Evolutionary conservation across 2,888 invertebrate genomes (phyloP).

Genomic region (Conchocele bisecta): DNA sequence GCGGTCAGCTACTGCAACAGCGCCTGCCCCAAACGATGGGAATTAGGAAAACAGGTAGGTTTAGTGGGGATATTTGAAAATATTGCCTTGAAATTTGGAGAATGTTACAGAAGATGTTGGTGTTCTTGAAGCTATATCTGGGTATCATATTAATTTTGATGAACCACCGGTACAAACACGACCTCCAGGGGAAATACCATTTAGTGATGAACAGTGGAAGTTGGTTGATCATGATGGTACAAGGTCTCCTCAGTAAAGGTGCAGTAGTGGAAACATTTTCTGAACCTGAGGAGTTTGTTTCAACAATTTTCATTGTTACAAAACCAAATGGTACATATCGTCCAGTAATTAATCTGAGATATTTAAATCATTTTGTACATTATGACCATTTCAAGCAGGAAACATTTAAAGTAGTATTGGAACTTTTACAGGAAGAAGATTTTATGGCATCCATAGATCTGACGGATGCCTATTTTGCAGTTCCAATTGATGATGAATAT

Average conservation of each 20-base stretch:
- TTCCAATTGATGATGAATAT: slow-evolving; percentile 20
- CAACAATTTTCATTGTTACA: background rate
- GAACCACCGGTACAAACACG: background rate
- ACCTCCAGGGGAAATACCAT: background rate
- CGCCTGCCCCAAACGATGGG: background rate
- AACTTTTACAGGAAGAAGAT: slow-evolving; percentile 25
- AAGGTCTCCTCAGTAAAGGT: background rate
- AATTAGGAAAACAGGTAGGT: background rate
- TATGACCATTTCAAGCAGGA: slow-evolving; percentile 45
- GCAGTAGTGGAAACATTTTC: slow-evolving; percentile 8
- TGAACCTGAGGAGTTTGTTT: slow-evolving; percentile 16
- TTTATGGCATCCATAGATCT: slow-evolving; percentile 21
- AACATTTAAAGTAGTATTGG: slow-evolving; percentile 27
- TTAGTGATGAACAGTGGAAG: background rate
- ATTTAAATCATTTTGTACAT: slow-evolving; percentile 32
- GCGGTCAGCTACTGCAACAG: background rate
- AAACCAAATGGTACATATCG: background rate
- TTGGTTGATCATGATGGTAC: background rate
- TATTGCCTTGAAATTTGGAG: background rate
- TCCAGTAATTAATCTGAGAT: slow-evolving; percentile 12
- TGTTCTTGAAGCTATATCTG: background rate
- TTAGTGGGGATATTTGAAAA: no score
- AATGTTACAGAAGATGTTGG: background rate
- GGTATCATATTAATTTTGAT: background rate
- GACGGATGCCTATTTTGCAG: slow-evolving; percentile 18